Evolutionary conservation across 2,797 vertebrate genomes (phyloP).

Genomic region (Cygnus olor): DNA sequence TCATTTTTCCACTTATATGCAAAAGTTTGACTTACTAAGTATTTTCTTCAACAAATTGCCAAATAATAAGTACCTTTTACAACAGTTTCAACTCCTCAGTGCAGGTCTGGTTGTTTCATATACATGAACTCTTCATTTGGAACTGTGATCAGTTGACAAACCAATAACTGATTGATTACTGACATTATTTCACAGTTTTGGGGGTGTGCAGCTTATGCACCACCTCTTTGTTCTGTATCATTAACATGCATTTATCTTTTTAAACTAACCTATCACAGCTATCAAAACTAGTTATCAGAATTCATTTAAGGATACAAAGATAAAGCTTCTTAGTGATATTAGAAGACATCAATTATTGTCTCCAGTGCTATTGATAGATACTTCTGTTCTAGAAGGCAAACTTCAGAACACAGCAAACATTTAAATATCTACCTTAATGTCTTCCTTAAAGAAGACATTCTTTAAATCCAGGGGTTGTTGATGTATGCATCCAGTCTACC

Average conservation of each 20-base stretch:
- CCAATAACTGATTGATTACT: background rate
- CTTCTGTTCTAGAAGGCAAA: constrained; percentile 1
- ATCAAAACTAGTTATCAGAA: background rate
- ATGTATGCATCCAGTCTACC: background rate
- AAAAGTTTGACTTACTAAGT: background rate
- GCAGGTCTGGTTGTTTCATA: background rate
- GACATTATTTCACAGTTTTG: background rate
- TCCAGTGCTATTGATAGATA: background rate
- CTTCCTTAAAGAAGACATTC: background rate
- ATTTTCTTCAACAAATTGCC: background rate
- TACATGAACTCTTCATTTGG: background rate
- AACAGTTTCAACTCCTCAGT: background rate
- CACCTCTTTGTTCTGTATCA: background rate
- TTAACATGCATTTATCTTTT: background rate
- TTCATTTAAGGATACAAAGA: background rate
- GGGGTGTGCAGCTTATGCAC: background rate
- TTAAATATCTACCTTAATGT: background rate
- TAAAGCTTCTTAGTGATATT: background rate
- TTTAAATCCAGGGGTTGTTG: accelerated
- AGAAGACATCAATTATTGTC: background rate
- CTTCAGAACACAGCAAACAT: background rate
- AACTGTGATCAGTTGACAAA: background rate
- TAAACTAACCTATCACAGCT: background rate
- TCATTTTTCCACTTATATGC: background rate
- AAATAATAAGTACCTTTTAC: background rate